Percentiles rank a stretch among this genome's conserved stretches.
Evolutionary conservation across 2,797 vertebrate genomes (phyloP).

Genomic region (Ctenopoma kingsleyae): DNA sequence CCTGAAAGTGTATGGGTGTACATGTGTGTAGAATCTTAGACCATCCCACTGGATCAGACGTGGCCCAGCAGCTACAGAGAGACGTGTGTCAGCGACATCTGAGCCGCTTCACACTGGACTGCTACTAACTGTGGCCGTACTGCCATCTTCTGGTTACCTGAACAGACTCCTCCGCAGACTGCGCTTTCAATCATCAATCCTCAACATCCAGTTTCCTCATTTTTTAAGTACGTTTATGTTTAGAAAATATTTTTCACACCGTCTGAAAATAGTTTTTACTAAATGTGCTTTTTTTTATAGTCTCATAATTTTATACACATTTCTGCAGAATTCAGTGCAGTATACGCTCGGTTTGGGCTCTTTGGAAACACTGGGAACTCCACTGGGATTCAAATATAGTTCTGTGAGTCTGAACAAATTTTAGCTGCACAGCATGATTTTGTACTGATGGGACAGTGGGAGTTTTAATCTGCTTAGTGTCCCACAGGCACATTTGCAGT

Average conservation of each 20-base stretch:
- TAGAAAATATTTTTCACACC: too few species aligned
- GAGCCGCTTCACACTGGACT: constrained; percentile 10
- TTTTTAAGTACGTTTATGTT: too few species aligned
- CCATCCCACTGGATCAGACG: not conserved
- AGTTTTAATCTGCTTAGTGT: not conserved
- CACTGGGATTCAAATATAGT: not conserved
- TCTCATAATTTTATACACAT: too few species aligned
- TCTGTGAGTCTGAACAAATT: not conserved
- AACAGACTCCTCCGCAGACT: too few species aligned
- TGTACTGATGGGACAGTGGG: not conserved
- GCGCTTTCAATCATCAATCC: too few species aligned
- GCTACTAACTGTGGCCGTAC: constrained; percentile 1
- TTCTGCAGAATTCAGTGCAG: not conserved
- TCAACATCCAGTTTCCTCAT: too few species aligned
- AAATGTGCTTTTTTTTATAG: not conserved
- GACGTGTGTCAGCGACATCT: not conserved
- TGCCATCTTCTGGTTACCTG: constrained; percentile 27
- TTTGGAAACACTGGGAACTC: not conserved
- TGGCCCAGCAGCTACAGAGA: not conserved
- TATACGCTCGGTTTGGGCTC: too few species aligned
- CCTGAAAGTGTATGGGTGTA: not conserved
- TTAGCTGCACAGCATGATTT: not conserved
- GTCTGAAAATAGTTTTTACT: not conserved
- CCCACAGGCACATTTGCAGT: not conserved
- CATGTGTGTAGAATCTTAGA: constrained; percentile 9